Base-by-base conservation (phyloP, 2,113 vertebrate species). In the Epinephelus cyanopodus region DNA sequence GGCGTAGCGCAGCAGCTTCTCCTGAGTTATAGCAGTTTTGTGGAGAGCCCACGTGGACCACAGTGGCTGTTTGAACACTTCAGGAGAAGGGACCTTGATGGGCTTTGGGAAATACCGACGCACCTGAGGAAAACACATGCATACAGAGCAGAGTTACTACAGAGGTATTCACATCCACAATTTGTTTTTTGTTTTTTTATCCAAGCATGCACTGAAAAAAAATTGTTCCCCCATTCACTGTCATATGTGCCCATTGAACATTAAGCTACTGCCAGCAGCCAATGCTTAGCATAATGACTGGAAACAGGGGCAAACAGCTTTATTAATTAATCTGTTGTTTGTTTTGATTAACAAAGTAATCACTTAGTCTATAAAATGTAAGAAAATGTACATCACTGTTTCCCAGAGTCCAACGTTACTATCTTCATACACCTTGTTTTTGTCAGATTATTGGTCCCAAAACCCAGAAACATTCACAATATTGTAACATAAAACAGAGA, bases 61-160 rank as follows among this genome's bases (percentile, higher is more conserved):
- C 77, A 97, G 92, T 0, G 97, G 97, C 74, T 96, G 92, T 29
- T 92, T 94, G 89, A 98, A 98, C 66, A 96, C 94, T 4, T 95
- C 94, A 21, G 95, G 87, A 0, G 96, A 95, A 0, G 97, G 97
- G 54, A 97, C 96, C 83, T 96, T 95, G 9, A 95, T 95, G 0
- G 97, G 97, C 80, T 97, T 98, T 81, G 96, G 96, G 87, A 98
- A 98, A 92, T 98, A 97, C 42, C 96, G 95, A 48, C 97, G 95
- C 12, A 98, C 94, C 94, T 94, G 67, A 56, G 19, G 2, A 58
- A 64, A 75, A 84, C 56, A 83, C 15, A 66, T 3, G 42, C 13
- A 88, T 2, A 65, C 0, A 82, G 54, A 64, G 60, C 19, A 74
- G 33, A 48, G 12, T 77, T 29, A 58, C 10, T 60, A 23, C 6